Conservation (phyloP, 2,113 vertebrate species). For the chimpanzee (Pan troglodytes) region NHGRI_mPanTro3-v2.1_pri NC_072421.2:43653001-43653500, state of each 20-base stretch:
- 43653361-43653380: background rate
- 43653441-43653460: background rate
- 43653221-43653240: background rate
- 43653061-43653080: background rate
- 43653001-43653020: background rate
- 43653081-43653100: background rate
- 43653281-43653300: background rate
- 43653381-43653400: background rate
- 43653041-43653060: background rate
- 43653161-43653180: background rate
- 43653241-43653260: background rate
- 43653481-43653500: background rate
- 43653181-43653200: background rate
- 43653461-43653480: background rate
- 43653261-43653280: background rate
- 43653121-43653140: background rate
- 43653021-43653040: conserved; percentile 1
- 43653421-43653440: background rate
- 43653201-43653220: background rate
- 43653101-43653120: background rate
- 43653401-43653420: background rate
- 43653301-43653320: background rate
- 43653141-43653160: background rate
- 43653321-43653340: background rate
- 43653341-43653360: background rate